Evolutionary conservation across 1,140 invertebrate species (phyloP).

Genomic region (Neodiprion pinetum): DNA sequence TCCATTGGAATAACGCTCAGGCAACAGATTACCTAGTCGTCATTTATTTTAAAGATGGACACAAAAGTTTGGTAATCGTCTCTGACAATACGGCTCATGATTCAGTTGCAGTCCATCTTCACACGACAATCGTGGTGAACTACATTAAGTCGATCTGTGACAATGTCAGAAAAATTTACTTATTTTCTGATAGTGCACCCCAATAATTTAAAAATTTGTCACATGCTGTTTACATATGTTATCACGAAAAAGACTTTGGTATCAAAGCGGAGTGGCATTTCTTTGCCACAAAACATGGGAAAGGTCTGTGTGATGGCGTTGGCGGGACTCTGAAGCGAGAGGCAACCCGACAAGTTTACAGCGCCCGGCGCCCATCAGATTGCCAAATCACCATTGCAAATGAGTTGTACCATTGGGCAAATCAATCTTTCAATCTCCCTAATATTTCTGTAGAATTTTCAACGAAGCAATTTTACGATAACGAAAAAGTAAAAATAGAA

Average conservation of each 20-base stretch:
- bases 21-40: conserved; percentile 40
- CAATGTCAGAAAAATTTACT: conserved; percentile 23
- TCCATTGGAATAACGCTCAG: conserved; percentile 42
- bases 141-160: conserved; percentile 24
- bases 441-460: conserved; percentile 18
- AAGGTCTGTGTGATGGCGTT: conserved; percentile 34
- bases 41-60: conserved; percentile 26
- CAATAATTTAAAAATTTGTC: conserved; percentile 38
- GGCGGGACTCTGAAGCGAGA: conserved; percentile 28
- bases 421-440: background rate
- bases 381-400: conserved; percentile 23
- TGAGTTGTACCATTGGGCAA: background rate
- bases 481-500: background rate
- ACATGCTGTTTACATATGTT: conserved; percentile 29
- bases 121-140: conserved; percentile 19
- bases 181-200: conserved; percentile 29
- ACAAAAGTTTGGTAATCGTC: conserved; percentile 26
- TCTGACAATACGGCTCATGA: conserved; percentile 29
- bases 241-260: conserved; percentile 28
- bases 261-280: conserved; percentile 40
- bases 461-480: conserved; percentile 14
- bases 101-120: conserved; percentile 25
- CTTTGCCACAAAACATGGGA: conserved; percentile 44
- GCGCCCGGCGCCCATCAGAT: conserved; percentile 11
- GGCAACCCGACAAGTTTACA: conserved; percentile 32